Evolutionary conservation across 23 tunicate species (phyloP).

Genomic region (Halocynthia roretzi): DNA sequence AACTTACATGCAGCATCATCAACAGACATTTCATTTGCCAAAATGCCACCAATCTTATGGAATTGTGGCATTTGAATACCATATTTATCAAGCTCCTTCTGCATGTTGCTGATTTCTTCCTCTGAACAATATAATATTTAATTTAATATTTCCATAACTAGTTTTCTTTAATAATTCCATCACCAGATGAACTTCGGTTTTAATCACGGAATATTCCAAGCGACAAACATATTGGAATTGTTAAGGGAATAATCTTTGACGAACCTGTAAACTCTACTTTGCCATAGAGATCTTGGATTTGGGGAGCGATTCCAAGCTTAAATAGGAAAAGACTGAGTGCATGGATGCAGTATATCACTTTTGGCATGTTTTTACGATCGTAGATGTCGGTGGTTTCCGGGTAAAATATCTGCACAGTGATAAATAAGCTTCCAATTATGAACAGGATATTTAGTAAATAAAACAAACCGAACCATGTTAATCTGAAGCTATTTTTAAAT

Average conservation of each 20-base stretch:
- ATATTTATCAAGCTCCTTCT: conserved; percentile 83
- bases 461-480: too few relatives aligned
- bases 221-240: background rate
- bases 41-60: conserved; percentile 93
- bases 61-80: conserved; percentile 97
- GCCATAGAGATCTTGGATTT: conserved; percentile 97
- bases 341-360: conserved; percentile 86
- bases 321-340: conserved; percentile 86
- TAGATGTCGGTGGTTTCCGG: conserved; percentile 99
- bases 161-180: too few relatives aligned
- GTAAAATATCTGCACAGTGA: conserved; percentile 60
- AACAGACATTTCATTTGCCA: conserved; percentile 91
- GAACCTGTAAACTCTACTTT: conserved; percentile 89
- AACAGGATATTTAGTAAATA: too few relatives aligned
- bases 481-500: too few relatives aligned
- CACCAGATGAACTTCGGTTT: too few relatives aligned
- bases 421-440: background rate
- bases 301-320: conserved; percentile 93
- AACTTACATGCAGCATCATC: conserved; percentile 98
- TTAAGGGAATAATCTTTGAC: background rate
- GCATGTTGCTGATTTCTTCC: conserved; percentile 95
- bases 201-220: too few relatives aligned
- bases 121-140: conserved; percentile 32
- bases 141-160: too few relatives aligned
- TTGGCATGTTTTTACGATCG: conserved; percentile 97